Conservation (phyloP, 2,797 vertebrate genomes). For the Lagodon rhomboides region DNA sequence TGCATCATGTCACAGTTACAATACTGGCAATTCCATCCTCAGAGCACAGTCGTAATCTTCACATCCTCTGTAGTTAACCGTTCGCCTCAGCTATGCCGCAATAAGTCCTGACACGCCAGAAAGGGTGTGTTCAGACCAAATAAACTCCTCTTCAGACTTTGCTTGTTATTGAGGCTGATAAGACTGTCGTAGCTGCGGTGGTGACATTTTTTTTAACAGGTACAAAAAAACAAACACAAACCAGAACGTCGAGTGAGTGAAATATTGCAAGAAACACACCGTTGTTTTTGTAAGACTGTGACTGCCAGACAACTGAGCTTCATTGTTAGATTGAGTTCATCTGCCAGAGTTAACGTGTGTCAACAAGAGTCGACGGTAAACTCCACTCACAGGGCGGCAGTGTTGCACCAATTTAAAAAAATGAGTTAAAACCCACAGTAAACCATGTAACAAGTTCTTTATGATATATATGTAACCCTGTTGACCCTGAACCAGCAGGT, state of each 20-base stretch:
- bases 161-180: background rate
- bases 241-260: background rate
- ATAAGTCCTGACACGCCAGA: conserved; percentile 29
- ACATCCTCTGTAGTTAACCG: background rate
- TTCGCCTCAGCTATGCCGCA: conserved; percentile 16
- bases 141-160: background rate
- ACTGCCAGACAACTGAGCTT: background rate
- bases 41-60: background rate
- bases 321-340: background rate
- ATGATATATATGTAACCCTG: too few relatives aligned
- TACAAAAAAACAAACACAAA: background rate
- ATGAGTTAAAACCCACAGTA: background rate
- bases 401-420: conserved; percentile 22
- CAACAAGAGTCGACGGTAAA: background rate
- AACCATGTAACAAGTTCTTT: background rate
- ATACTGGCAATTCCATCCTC: background rate
- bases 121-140: conserved; percentile 4
- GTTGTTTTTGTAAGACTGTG: background rate
- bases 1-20: background rate
- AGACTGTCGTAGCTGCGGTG: background rate
- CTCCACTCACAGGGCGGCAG: conserved; percentile 38
- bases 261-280: background rate
- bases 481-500: background rate
- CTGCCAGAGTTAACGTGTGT: background rate
- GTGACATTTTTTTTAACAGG: background rate